Percentiles rank a stretch among this genome's conserved stretches.
Conservation (phyloP, 1,140 invertebrate species). For the Ceratina japonica region DNA sequence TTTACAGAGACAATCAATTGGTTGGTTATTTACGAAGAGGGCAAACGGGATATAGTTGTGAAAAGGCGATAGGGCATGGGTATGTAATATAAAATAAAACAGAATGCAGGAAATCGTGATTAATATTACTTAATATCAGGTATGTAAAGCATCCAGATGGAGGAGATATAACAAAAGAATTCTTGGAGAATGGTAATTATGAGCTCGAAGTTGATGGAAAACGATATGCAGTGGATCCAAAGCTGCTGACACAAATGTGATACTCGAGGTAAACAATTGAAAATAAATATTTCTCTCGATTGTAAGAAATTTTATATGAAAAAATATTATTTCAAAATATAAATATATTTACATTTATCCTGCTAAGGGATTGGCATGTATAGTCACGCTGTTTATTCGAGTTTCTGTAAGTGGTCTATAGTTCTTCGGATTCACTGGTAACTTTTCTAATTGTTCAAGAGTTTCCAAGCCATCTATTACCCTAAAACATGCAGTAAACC, state of each 20-base stretch:
- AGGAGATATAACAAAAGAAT: conserved; percentile 83
- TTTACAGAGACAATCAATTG: conserved; percentile 87
- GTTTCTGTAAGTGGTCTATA: conserved; percentile 92
- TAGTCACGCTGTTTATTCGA: conserved; percentile 92
- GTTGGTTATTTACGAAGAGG: conserved; percentile 90
- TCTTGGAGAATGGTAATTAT: conserved; percentile 86
- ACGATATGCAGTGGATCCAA: conserved; percentile 84
- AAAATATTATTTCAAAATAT: neutral
- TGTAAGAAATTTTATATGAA: neutral
- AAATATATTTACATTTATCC: conserved; percentile 75
- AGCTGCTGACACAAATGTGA: conserved; percentile 85
- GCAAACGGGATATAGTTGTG: conserved; percentile 88
- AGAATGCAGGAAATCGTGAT: neutral
- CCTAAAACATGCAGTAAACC: conserved; percentile 82
- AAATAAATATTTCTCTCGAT: conserved; percentile 7
- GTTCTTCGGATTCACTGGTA: conserved; percentile 96
- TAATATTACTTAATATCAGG: conserved; percentile 69
- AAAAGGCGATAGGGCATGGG: conserved; percentile 85
- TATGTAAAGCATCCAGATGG: conserved; percentile 81
- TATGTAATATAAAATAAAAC: conserved; percentile 73
- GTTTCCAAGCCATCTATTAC: conserved; percentile 98
- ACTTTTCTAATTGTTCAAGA: conserved; percentile 97
- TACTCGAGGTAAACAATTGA: conserved; percentile 82
- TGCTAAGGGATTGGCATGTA: conserved; percentile 98
- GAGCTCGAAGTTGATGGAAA: conserved; percentile 89